A percentile compares a stretch with the other conserved stretches of the same genome.
Conservation (phyloP, 2,888 invertebrate species). For the Athalia cordata region DNA sequence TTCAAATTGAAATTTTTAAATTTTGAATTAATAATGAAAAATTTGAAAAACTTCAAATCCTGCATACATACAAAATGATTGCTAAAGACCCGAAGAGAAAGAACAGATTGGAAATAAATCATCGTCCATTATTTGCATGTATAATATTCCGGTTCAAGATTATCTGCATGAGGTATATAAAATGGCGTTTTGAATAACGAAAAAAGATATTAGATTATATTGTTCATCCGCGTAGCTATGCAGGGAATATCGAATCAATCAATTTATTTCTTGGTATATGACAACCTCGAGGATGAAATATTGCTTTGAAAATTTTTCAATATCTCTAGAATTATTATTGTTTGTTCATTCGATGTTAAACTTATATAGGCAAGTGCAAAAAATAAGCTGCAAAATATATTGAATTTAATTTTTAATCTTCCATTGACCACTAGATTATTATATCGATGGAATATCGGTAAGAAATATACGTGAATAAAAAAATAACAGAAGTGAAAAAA, state of each 20-base stretch:
- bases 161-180: neutral
- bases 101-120: constrained; percentile 11
- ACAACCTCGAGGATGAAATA: too few relatives aligned
- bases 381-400: neutral
- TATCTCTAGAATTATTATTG: neutral
- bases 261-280: neutral
- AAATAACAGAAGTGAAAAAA: neutral
- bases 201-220: neutral
- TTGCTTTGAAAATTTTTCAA: neutral
- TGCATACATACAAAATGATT: neutral
- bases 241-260: constrained; percentile 23
- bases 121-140: neutral
- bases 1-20: neutral
- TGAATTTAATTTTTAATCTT: neutral
- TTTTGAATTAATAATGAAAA: too few relatives aligned
- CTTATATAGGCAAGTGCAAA: neutral
- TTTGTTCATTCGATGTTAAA: too few relatives aligned
- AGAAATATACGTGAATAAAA: too few relatives aligned
- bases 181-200: constrained; percentile 16
- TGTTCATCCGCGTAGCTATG: neutral
- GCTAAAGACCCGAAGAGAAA: neutral
- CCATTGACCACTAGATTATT: constrained; percentile 35
- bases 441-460: constrained; percentile 39
- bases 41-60: neutral
- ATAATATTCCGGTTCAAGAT: constrained; percentile 12